phyloP scores from a whole-genome alignment of 2,113 vertebrate genomes.

The Spheniscus mendiculus region DNA sequence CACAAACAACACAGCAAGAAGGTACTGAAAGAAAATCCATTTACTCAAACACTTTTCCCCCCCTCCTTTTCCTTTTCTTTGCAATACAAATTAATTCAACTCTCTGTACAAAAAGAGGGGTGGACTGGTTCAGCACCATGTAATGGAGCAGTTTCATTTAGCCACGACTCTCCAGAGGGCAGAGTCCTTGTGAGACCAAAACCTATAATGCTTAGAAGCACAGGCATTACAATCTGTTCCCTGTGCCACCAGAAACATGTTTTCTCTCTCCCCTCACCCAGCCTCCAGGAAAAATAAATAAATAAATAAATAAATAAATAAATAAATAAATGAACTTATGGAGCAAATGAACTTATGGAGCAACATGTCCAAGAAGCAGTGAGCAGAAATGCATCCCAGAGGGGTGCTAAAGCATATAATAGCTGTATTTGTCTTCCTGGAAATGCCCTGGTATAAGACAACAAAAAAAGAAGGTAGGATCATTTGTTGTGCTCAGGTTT shows the following conservation, averaged over 20 bases:
- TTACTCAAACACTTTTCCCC: neutral
- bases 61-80: neutral
- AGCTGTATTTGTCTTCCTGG: constrained; percentile 52
- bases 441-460: neutral
- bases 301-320: neutral
- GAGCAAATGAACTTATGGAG: neutral
- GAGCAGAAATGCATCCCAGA: constrained; percentile 47
- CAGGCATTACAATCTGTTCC: neutral
- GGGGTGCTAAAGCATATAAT: constrained; percentile 42
- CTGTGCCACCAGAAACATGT: neutral
- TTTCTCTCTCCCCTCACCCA: neutral
- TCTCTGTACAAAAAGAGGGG: neutral
- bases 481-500: constrained; percentile 27
- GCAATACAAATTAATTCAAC: constrained; percentile 38
- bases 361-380: neutral
- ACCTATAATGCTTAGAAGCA: neutral
- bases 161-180: constrained; percentile 7
- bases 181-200: constrained; percentile 3
- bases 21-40: neutral
- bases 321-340: too few relatives aligned
- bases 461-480: neutral
- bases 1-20: constrained; percentile 15
- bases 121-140: neutral
- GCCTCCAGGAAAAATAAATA: neutral
- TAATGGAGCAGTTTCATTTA: constrained; percentile 43